These are phyloP conservation scores for Anomalospiza imberbis DNA, from an alignment of 2,797 vertebrate species.

Conservation along the genomic window DNA sequence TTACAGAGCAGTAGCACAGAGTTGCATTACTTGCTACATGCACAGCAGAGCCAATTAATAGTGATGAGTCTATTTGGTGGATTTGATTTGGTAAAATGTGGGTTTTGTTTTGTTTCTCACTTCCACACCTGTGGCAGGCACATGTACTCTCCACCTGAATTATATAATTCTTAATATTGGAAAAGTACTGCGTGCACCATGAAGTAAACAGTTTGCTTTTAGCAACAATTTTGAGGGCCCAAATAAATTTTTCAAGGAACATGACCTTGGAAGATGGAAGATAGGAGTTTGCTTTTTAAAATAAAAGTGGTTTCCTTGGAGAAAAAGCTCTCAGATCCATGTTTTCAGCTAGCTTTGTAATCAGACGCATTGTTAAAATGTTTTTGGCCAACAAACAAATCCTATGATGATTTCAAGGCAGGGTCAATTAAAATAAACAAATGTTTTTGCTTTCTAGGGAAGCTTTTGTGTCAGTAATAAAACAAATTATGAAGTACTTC, in stretches of 20 bases:
- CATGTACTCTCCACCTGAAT: background rate
- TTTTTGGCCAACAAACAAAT: conserved; percentile 14
- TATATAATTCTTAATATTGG: background rate
- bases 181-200: background rate
- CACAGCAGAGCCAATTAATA: conserved; percentile 36
- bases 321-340: background rate
- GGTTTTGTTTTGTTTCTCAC: background rate
- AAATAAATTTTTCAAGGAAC: background rate
- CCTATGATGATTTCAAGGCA: background rate
- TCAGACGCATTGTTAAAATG: background rate
- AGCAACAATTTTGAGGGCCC: background rate
- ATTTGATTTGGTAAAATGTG: conserved; percentile 32
- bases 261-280: background rate
- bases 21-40: background rate
- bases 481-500: background rate
- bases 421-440: conserved; percentile 42
- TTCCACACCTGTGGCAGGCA: background rate
- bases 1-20: background rate
- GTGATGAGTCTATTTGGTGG: conserved; percentile 24
- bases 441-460: conserved; percentile 4
- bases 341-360: background rate
- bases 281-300: background rate
- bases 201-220: background rate
- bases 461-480: conserved; percentile 18
- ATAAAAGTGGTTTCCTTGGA: background rate